Evolutionary conservation across 2,888 invertebrate genomes (phyloP), one percentile per base, ranked within the genome.

Genomic region (Sphaeridia pumilis): DNA sequence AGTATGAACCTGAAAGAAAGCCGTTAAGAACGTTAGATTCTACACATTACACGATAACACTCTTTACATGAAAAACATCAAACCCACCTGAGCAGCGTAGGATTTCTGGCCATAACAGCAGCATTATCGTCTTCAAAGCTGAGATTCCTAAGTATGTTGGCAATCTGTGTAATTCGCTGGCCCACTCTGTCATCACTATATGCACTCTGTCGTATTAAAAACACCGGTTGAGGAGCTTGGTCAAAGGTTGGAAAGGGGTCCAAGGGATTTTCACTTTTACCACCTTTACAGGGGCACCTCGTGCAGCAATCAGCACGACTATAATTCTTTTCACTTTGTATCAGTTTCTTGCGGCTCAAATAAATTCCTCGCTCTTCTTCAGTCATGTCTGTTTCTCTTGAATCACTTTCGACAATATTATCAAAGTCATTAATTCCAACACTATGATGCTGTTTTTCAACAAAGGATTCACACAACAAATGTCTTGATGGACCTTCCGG

Each of bases 51-150:
- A n/a, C n/a, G n/a, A n/a, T 4, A 47, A 17, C 22, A 10, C 31
- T 21, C 12, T 10, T 21, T 20, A 48, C 3, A 48, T 47, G 2
- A 55, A 55, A 58, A 56, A n/a, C n/a, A n/a, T n/a, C n/a, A n/a
- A n/a, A n/a, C n/a, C n/a, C n/a, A 72, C 71, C 83, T 76, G 54
- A 93, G 74, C 65, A 90, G 83, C 10, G 89, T 83, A 53, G 81
- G 78, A 72, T 84, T 90, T 65, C 80, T 79, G 0, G 88, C 82
- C 61, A 98, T 74, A 31, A 84, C 75, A 54, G 79, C 74, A 35
- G 87, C 76, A 69, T 97, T 97, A 60, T 88, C 87, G 22, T 88
- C 86, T 61, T 90, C 90, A 71, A 97, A 98, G 53, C 94, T 93
- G 51, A 97, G 74, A 69, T 95, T 95, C 51, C 95, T 79, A 43